Evolutionary conservation across 2,888 invertebrate species (phyloP), one percentile per base, ranked within the genome.

Genomic region (Pristionchus entomophagus): DNA sequence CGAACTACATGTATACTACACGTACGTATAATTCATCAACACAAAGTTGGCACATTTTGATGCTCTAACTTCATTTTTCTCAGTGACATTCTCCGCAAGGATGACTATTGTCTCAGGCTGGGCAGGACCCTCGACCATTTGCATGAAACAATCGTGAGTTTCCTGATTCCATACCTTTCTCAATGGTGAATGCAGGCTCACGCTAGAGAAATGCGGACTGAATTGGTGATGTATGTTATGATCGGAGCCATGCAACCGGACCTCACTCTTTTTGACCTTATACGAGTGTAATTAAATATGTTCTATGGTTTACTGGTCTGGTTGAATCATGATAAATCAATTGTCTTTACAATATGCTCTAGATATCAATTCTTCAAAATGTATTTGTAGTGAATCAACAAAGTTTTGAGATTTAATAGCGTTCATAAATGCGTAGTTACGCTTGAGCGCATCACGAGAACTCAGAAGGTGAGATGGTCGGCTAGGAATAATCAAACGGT

Each of bases 61-160:
- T 17, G 22, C n/a, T 5, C 8, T 56, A 22, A n/a, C n/a, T n/a
- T n/a, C n/a, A n/a, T n/a, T n/a, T n/a, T n/a, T 69, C 38, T 0
- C 69, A 69, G 69, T n/a, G 38, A 69, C 19, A 69, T 69, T 38
- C 69, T 29, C 22, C 69, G 10, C 38, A 69, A 69, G n/a, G 69
- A 69, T 19, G 69, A 69, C 32, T 69, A 69, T 38, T 69, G 69
- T n/a, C 19, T 38, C 22, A 38, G 69, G 19, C 32, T 69, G 2
- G 35, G 69, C 17, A 69, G 22, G 38, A 69, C 38, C 38, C 41
- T 69, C n/a, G 69, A 69, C n/a, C 35, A 69, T 22, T 22, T 69
- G 8, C n/a, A 69, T 8, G 69, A 69, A 10, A 69, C 69, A 6
- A 69, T n/a, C n/a, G 69, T 69, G 69, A 69, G 69, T n/a, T 69